These are phyloP conservation scores for Amphiduros pacificus DNA, from an alignment of 2,888 invertebrate species.

Conservation along the genomic window DNA sequence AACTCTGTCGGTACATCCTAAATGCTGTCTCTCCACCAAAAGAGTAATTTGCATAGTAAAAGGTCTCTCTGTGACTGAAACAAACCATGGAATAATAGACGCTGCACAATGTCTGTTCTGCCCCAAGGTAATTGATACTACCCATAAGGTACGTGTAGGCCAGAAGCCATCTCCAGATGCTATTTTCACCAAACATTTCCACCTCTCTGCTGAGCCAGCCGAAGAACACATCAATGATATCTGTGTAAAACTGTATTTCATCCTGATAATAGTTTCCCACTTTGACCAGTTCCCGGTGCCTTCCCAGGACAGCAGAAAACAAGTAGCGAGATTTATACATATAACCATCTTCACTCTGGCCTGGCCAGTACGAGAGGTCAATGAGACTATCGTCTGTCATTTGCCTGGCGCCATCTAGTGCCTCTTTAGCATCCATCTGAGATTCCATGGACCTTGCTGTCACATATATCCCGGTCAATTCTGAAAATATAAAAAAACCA, in stretches of 20 bases:
- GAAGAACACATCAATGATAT: conserved; percentile 29
- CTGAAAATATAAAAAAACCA: conserved; percentile 21
- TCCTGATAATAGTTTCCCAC: conserved; percentile 28
- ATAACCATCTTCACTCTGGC: conserved; percentile 19
- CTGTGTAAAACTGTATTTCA: conserved; percentile 33
- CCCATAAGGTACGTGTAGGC: conserved; percentile 32
- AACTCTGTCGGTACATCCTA: conserved; percentile 30
- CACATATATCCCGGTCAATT: conserved; percentile 28
- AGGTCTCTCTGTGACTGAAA: conserved; percentile 34
- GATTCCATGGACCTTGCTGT: conserved; percentile 25
- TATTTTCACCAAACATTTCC: conserved; percentile 9
- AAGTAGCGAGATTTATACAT: conserved; percentile 24
- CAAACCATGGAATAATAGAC: conserved; percentile 33
- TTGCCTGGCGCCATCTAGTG: conserved; percentile 19
- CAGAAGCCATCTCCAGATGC: conserved; percentile 23
- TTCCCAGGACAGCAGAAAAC: conserved; percentile 29
- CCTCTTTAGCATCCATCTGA: conserved; percentile 13
- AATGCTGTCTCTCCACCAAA: conserved; percentile 34
- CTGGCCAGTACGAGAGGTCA: conserved; percentile 25
- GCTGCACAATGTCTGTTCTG: conserved; percentile 33
- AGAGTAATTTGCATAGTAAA: conserved; percentile 34
- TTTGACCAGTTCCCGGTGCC: conserved; percentile 25
- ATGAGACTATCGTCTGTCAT: conserved; percentile 22
- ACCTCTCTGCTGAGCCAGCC: conserved; percentile 26
- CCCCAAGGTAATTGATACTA: conserved; percentile 32